Evolutionary conservation across 2,888 invertebrate genomes (phyloP).

Genomic region (Chrysolina oricalcia): DNA sequence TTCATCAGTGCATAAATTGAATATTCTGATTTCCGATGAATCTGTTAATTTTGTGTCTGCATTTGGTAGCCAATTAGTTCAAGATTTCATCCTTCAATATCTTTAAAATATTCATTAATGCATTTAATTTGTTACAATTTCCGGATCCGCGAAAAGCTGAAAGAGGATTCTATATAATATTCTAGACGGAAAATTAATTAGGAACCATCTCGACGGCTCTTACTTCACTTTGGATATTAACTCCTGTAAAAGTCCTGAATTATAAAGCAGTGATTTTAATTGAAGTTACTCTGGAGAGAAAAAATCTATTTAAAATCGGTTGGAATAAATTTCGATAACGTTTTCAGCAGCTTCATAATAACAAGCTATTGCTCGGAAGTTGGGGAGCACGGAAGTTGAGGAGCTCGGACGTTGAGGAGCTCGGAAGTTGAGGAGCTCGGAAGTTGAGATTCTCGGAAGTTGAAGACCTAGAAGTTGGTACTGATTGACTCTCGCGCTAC

Average conservation of each 20-base stretch:
- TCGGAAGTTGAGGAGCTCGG: too few relatives aligned
- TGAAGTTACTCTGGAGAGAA: neutral
- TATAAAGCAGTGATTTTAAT: neutral
- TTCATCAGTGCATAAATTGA: too few relatives aligned
- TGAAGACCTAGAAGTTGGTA: too few relatives aligned
- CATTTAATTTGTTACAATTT: neutral
- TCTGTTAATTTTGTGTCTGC: neutral
- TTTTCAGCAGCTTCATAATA: too few relatives aligned
- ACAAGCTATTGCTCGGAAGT: too few relatives aligned
- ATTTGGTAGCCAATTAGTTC: neutral
- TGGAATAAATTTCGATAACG: neutral
- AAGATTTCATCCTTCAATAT: neutral
- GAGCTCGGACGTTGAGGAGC: too few relatives aligned
- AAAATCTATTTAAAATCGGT: neutral
- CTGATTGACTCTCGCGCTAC: too few relatives aligned
- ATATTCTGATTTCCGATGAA: too few relatives aligned
- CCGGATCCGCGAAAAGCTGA: neutral
- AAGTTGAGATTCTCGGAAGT: too few relatives aligned
- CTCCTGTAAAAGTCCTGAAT: neutral
- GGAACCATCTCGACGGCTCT: neutral
- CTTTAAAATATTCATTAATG: neutral
- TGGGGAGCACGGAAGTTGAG: too few relatives aligned
- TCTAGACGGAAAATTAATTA: neutral
- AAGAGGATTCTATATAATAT: neutral
- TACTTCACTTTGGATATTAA: neutral